Conservation (phyloP, 1,140 invertebrate genomes). For the Arctopsyche grandis region DNA sequence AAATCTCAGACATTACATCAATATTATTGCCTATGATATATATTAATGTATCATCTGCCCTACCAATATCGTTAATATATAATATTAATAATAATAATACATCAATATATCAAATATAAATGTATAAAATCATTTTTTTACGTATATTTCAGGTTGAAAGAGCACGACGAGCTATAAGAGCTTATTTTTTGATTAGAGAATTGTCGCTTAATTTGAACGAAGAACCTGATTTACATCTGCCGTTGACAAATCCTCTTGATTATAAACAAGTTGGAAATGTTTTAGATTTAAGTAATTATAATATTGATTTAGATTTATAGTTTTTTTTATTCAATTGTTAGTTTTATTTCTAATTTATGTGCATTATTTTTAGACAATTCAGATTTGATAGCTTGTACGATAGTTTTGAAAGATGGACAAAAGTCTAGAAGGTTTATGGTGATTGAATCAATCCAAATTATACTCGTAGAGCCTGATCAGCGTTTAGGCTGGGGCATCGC, state of each 20-base stretch:
- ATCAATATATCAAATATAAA: too few relatives aligned
- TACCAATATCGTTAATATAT: too few relatives aligned
- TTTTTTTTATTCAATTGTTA: conserved; percentile 37
- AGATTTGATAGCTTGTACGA: conserved; percentile 95
- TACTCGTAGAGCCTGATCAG: conserved; percentile 95
- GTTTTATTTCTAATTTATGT: conserved; percentile 8
- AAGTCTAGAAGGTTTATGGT: conserved; percentile 94
- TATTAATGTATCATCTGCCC: too few relatives aligned
- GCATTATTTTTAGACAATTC: conserved; percentile 82
- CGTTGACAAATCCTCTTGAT: conserved; percentile 88
- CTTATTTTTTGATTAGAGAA: conserved; percentile 92
- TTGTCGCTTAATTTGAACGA: conserved; percentile 83
- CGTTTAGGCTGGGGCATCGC: conserved; percentile 96
- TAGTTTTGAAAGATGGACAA: conserved; percentile 88
- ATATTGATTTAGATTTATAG: conserved; percentile 21
- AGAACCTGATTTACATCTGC: conserved; percentile 88
- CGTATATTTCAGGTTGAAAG: conserved; percentile 83
- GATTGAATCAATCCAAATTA: conserved; percentile 93
- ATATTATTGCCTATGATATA: too few relatives aligned
- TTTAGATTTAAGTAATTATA: conserved; percentile 90
- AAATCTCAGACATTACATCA: too few relatives aligned
- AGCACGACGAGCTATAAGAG: conserved; percentile 90
- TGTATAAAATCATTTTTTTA: too few relatives aligned
- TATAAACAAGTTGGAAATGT: conserved; percentile 93
- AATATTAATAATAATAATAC: too few relatives aligned